Evolutionary conservation across 2,113 vertebrate species (phyloP).

Genomic region (Podarcis muralis): DNA sequence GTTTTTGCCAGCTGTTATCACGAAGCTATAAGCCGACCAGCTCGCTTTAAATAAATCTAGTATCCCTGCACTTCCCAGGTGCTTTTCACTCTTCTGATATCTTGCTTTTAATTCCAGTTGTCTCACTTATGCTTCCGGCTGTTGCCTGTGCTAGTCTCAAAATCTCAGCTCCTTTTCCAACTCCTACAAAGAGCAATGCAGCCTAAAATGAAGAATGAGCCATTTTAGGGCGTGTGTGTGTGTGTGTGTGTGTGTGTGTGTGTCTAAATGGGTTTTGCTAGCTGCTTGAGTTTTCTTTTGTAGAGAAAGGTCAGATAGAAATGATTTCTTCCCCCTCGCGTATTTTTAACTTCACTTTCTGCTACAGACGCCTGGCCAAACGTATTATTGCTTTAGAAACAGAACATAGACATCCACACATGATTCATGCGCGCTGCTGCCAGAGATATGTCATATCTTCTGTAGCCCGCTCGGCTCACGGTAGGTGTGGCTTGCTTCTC

Average conservation of each 20-base stretch:
- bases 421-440: conserved; percentile 53
- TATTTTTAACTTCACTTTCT: conserved; percentile 37
- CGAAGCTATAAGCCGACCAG: neutral
- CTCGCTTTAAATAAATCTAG: neutral
- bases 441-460: conserved; percentile 51
- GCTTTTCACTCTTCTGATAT: neutral
- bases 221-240: neutral
- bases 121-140: neutral
- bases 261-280: neutral
- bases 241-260: neutral
- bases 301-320: conserved; percentile 35
- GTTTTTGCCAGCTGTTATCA: neutral
- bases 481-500: conserved; percentile 54
- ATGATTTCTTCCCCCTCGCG: conserved; percentile 18
- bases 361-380: conserved; percentile 45
- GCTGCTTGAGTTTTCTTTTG: neutral
- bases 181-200: neutral
- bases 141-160: neutral
- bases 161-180: neutral
- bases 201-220: neutral
- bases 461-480: conserved; percentile 39
- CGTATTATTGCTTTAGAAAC: conserved; percentile 51
- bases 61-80: neutral
- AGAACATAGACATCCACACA: neutral
- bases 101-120: neutral